phyloP scores from a whole-genome alignment of 2,797 vertebrate genomes.

The Halcyon chelicuti region DNA sequence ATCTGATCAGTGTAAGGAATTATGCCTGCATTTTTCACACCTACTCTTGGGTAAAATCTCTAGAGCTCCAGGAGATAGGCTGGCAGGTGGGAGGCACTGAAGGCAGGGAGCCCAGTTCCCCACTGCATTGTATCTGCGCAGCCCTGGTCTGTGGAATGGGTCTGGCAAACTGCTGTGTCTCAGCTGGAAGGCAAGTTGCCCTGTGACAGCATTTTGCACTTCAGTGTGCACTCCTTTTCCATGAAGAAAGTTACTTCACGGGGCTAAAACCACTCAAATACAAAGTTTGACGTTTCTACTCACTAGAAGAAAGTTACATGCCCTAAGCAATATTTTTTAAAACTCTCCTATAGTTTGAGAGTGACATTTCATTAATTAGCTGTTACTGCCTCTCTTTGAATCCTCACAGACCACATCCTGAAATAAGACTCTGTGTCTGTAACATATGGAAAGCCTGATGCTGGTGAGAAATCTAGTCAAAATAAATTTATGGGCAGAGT shows the following conservation, averaged over 20 bases:
- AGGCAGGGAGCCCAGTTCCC: neutral
- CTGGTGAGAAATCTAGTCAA: neutral
- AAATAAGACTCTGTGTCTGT: neutral
- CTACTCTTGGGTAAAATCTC: neutral
- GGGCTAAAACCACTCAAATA: neutral
- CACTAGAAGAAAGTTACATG: neutral
- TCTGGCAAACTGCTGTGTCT: neutral
- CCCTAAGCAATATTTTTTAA: neutral
- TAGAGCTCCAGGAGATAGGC: neutral
- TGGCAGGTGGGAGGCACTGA: neutral
- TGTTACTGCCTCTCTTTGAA: neutral
- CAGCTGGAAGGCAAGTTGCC: neutral
- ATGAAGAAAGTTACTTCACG: neutral
- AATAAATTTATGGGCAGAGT: neutral
- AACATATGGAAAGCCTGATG: neutral
- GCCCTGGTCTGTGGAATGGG: neutral
- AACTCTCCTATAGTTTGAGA: neutral
- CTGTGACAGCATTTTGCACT: neutral
- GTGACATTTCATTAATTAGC: neutral
- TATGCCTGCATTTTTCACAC: neutral
- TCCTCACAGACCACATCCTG: neutral
- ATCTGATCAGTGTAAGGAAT: neutral
- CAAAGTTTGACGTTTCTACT: neutral
- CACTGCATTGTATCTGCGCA: neutral
- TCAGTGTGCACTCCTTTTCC: neutral